Evolutionary conservation across 2,113 vertebrate species (phyloP).

Genomic region (Syngnathoides biaculeatus): DNA sequence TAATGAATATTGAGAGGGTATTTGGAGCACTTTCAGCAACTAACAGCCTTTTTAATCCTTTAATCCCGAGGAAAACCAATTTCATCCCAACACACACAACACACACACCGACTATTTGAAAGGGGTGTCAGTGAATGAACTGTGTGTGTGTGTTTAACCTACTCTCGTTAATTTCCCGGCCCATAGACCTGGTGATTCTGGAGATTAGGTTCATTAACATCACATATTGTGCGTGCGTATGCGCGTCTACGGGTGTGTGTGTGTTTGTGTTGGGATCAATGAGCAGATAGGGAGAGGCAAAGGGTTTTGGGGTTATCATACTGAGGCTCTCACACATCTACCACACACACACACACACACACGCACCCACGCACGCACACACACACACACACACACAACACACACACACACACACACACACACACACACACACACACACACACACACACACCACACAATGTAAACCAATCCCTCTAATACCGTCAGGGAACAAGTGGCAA

Average conservation of each 20-base stretch:
- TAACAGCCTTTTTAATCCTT: constrained; percentile 91
- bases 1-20: constrained; percentile 91
- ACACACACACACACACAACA: constrained; percentile 33
- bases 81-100: constrained; percentile 67
- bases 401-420: constrained; percentile 26
- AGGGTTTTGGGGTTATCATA: constrained; percentile 42
- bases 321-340: constrained; percentile 22
- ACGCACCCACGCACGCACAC: constrained; percentile 15
- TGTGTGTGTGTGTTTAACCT: constrained; percentile 81
- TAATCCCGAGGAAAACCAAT: constrained; percentile 96
- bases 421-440: constrained; percentile 31
- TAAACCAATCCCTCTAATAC: constrained; percentile 67
- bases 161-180: constrained; percentile 91
- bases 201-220: constrained; percentile 89
- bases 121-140: constrained; percentile 49
- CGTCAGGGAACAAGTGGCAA: constrained; percentile 74
- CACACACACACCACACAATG: too few relatives aligned
- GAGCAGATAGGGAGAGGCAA: constrained; percentile 43
- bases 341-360: background rate
- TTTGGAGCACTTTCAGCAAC: constrained; percentile 93
- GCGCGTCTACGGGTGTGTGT: too few relatives aligned
- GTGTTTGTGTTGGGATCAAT: constrained; percentile 35
- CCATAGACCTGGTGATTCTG: constrained; percentile 84
- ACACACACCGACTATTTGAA: constrained; percentile 21
- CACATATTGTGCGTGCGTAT: constrained; percentile 72